These are phyloP conservation scores for Tympanoctomys barrerae DNA, from an alignment of 2,797 vertebrate genomes.

Conservation along the genomic window DNA sequence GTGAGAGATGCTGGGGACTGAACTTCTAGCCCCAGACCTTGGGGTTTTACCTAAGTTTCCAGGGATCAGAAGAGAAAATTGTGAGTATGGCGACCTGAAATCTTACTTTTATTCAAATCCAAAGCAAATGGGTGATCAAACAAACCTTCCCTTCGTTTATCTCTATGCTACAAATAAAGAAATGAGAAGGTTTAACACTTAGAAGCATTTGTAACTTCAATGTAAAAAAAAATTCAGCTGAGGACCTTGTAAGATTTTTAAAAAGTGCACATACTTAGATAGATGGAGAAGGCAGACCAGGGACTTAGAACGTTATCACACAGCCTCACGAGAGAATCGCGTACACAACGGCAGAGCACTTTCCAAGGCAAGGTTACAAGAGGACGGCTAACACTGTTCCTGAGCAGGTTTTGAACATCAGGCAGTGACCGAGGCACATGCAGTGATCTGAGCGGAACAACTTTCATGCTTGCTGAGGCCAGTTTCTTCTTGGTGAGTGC, in stretches of 20 bases:
- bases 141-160: neutral
- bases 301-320: neutral
- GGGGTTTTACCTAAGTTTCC: neutral
- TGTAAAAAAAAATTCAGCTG: neutral
- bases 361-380: neutral
- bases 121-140: conserved; percentile 1
- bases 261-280: neutral
- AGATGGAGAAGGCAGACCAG: neutral
- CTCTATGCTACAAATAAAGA: conserved; percentile 9
- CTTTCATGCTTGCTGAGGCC: neutral
- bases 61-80: conserved; percentile 9
- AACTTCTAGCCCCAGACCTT: neutral
- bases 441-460: conserved; percentile 22
- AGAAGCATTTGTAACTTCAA: neutral
- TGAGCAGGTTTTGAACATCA: neutral
- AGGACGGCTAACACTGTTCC: neutral
- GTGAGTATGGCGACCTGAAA: neutral
- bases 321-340: neutral
- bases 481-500: neutral
- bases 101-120: conserved; percentile 16
- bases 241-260: neutral
- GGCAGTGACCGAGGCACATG: neutral
- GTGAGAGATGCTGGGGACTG: neutral
- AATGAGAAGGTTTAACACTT: conserved; percentile 16
- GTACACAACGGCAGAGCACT: neutral